These are phyloP conservation scores for Ophiothrix spiculata DNA, from an alignment of 35 echinoderm and acorn worm species.

Conservation along the genomic window DNA sequence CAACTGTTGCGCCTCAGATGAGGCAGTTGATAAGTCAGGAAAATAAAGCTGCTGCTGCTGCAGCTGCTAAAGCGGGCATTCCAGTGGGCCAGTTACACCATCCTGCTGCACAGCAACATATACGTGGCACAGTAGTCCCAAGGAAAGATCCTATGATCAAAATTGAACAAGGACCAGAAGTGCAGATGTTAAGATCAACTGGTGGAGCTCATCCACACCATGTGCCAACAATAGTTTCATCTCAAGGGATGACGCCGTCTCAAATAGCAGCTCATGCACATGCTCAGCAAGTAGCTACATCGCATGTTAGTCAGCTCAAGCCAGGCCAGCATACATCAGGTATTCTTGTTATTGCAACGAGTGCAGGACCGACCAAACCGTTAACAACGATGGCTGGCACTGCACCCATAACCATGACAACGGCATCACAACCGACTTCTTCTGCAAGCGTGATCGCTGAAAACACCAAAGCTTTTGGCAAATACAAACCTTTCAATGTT, in stretches of 20 bases:
- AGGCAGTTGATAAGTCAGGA: slow-evolving; percentile 1
- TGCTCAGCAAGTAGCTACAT: neutral
- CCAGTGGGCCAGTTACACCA: neutral
- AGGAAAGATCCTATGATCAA: neutral
- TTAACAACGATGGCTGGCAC: neutral
- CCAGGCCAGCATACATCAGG: neutral
- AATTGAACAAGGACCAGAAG: neutral
- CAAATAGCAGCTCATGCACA: neutral
- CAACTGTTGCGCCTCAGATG: neutral
- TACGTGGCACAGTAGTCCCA: neutral
- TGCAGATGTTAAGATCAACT: neutral
- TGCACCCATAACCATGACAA: neutral
- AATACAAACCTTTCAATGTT: slow-evolving; percentile 29
- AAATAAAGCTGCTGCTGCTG: neutral
- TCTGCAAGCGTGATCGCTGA: slow-evolving; percentile 15
- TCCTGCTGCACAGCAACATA: neutral
- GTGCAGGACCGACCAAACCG: neutral
- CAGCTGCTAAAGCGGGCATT: neutral
- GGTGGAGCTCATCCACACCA: neutral
- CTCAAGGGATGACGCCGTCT: neutral
- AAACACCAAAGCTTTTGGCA: neutral
- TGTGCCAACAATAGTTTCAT: slow-evolving; percentile 2
- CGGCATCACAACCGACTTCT: neutral
- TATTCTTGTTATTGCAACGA: neutral
- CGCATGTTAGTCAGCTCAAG: neutral